phyloP scores from a whole-genome alignment of 2,113 vertebrate species.

The Chaetura pelagica region DNA sequence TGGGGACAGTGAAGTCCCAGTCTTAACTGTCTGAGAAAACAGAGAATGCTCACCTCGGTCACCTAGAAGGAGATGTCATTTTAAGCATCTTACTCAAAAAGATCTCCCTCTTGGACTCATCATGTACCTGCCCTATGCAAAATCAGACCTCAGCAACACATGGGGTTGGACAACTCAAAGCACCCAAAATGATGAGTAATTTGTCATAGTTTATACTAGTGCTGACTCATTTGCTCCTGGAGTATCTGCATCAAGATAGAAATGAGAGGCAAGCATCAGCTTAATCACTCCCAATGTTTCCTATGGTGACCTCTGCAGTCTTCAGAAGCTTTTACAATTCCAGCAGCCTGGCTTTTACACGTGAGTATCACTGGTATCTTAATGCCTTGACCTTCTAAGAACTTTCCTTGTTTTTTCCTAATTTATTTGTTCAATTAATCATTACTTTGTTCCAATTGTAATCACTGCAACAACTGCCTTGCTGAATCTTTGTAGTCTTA shows the following conservation, averaged over 20 bases:
- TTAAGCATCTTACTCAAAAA: background rate
- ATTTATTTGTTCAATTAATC: conserved; percentile 1
- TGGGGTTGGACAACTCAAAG: background rate
- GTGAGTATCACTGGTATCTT: background rate
- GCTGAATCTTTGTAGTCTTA: background rate
- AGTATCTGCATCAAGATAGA: background rate
- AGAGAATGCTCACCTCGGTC: background rate
- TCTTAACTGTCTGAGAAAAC: accelerated
- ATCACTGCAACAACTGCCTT: background rate
- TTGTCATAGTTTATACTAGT: background rate
- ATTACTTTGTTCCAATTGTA: background rate
- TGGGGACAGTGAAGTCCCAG: background rate
- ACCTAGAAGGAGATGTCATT: accelerated
- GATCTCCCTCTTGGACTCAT: background rate
- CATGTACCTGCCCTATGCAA: accelerated
- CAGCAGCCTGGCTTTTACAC: background rate
- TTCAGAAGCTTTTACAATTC: background rate
- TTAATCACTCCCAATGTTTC: background rate
- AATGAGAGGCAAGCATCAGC: background rate
- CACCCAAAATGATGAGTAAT: background rate
- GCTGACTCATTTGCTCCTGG: background rate
- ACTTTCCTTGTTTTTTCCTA: background rate
- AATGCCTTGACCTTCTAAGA: background rate
- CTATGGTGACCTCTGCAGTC: background rate
- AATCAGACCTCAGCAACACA: background rate